phyloP scores from a whole-genome alignment of 30 jellyfish, hydroid and myxozoan genomes.

The Hydractinia echinata region DNA sequence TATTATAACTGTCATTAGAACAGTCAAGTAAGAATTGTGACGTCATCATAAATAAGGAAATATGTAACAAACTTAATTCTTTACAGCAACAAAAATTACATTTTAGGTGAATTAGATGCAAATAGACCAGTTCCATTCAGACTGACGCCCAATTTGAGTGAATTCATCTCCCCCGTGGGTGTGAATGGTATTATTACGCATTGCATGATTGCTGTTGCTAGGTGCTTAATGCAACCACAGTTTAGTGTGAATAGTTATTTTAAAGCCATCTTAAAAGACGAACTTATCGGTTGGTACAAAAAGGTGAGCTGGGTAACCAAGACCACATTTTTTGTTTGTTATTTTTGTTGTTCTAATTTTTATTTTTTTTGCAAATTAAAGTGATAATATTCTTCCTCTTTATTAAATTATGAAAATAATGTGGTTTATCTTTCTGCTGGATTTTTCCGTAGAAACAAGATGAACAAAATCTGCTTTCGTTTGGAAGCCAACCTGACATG shows the following conservation, averaged over 20 bases:
- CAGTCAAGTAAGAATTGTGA: no score
- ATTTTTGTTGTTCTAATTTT: not conserved
- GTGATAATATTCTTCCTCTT: not conserved
- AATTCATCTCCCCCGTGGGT: constrained; percentile 90
- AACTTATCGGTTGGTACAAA: constrained; percentile 77
- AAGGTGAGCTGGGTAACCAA: constrained; percentile 40
- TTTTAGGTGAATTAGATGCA: constrained; percentile 95
- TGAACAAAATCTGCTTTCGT: constrained; percentile 44
- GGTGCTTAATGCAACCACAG: constrained; percentile 98
- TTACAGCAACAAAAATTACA: no score
- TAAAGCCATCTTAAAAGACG: constrained; percentile 81
- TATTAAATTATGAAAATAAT: not conserved
- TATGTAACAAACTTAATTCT: no score
- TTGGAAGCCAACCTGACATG: constrained; percentile 60
- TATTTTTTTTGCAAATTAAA: not conserved
- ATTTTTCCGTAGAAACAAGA: constrained; percentile 56
- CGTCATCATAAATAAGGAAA: no score
- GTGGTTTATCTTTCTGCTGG: no score
- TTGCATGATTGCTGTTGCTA: constrained; percentile 93
- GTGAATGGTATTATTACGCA: constrained; percentile 79
- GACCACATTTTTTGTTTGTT: no score
- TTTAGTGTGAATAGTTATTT: constrained; percentile 86
- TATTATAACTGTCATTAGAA: no score
- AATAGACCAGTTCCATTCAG: constrained; percentile 98
- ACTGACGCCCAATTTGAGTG: constrained; percentile 86